Evolutionary conservation across 30 jellyfish, hydroid and myxozoan species (phyloP), one percentile per base, ranked within the genome.

Genomic region (Sanderia malayensis): DNA sequence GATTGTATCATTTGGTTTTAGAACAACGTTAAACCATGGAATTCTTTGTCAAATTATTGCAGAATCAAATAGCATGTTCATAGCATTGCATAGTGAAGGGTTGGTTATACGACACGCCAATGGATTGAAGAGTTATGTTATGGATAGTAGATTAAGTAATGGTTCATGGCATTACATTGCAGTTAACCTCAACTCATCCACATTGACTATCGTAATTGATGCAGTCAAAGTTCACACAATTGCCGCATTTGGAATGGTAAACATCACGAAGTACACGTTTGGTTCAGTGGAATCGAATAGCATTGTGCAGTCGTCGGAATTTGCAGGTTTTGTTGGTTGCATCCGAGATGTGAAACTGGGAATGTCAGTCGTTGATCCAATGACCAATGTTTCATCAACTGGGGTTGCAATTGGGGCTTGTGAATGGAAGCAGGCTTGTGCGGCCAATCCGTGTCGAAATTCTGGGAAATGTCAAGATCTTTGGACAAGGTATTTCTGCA

Each of bases 391-490:
- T 7, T 24, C 58, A 15, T 13, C 44, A 46, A 32, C 0, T 1
- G 74, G 83, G 19, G 89, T 58, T 7, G 59, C 79, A 28, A 44
- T 76, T 49, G 95, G 95, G 17, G 32, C 71, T 15, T 84, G 95
- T 46, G 18, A 34, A 4, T 58, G 86, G 82, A 27, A 58, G 44
- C 47, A 53, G 10, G 58, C 57, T 15, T 84, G 95, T 47, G 27
- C 46, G 10, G 18, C 24, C 1, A 9, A 66, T 9, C 70, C 89
- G 18, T 84, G 94, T 57, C 22, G 31, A 53, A 41, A 81, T 26
- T 79, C 31, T 17, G 94, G 94, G 0, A 45, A 10, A 19, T 81
- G 94, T 46, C 52, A 21, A 20, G 94, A 81, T 47, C 47, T 30
- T 17, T 81, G 94, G 94, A 41, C 23, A 21, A 37, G 24, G 18